Percentiles rank a stretch among this genome's conserved stretches.
Evolutionary conservation across 2,797 vertebrate species (phyloP).

Genomic region (Pangasius macronema): DNA sequence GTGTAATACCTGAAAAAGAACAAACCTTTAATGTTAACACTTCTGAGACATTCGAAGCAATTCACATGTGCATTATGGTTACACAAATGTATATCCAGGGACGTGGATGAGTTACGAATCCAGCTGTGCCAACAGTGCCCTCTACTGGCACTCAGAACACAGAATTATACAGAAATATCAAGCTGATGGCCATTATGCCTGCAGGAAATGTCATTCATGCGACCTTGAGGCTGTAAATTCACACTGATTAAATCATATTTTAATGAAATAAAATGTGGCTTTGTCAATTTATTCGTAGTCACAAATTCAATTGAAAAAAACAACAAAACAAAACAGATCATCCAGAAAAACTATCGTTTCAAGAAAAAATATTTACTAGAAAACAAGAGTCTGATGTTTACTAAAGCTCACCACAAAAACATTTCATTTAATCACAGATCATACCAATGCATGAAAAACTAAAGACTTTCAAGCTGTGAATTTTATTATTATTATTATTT

Average conservation of each 20-base stretch:
- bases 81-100: constrained; percentile 16
- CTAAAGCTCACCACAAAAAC: background rate
- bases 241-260: constrained; percentile 9
- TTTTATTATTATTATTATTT: background rate
- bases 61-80: constrained; percentile 22
- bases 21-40: constrained; percentile 1
- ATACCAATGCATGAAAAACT: background rate
- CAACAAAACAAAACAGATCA: background rate
- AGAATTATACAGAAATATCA: constrained; percentile 1
- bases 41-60: constrained; percentile 22
- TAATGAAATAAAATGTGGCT: background rate
- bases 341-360: background rate
- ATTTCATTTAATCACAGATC: background rate
- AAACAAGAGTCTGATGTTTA: background rate
- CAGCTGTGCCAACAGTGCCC: constrained; percentile 51
- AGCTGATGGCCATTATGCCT: background rate
- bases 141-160: constrained; percentile 40
- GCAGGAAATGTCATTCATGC: constrained; percentile 42
- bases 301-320: background rate
- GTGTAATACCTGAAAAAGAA: background rate
- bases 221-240: constrained; percentile 46
- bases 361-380: background rate
- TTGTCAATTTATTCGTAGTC: background rate
- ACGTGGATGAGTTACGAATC: constrained; percentile 5
- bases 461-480: background rate